phyloP scores from a whole-genome alignment of 2,797 vertebrate species.

The Margarornis squamiger region DNA sequence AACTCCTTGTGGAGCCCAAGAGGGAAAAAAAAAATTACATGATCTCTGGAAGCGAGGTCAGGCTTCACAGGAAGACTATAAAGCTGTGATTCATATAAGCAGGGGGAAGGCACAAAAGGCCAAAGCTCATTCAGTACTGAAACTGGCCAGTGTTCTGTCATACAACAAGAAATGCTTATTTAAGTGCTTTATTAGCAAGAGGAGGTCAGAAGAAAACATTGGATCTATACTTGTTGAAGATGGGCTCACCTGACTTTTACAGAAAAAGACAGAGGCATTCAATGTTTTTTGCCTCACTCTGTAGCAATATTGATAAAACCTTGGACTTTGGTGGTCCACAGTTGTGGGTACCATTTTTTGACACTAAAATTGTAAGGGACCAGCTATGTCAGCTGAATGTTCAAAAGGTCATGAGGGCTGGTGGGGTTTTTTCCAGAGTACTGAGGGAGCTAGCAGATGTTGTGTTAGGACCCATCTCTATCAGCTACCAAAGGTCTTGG shows the following conservation, averaged over 20 bases:
- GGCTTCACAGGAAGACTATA: not conserved
- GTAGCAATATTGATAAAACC: not conserved
- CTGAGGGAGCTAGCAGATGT: not conserved
- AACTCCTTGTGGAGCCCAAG: not conserved
- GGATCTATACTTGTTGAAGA: not conserved
- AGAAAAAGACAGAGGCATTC: not conserved
- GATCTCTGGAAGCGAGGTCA: not conserved
- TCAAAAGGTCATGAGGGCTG: not conserved
- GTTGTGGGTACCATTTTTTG: not conserved
- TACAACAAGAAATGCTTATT: not conserved
- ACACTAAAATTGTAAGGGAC: too few relatives aligned
- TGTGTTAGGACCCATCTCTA: not conserved
- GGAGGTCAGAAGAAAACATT: not conserved
- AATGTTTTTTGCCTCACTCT: not conserved
- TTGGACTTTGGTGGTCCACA: not conserved
- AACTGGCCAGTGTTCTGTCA: not conserved
- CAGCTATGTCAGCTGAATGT: not conserved
- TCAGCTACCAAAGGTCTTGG: not conserved
- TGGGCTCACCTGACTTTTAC: not conserved
- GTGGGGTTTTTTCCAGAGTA: not conserved
- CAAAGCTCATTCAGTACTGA: not conserved
- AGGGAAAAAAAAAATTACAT: not conserved
- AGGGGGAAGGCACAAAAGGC: not conserved
- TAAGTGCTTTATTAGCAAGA: not conserved
- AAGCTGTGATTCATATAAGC: not conserved